Conservation (phyloP, 2,888 invertebrate genomes). For the Tanypteryx hageni region DNA sequence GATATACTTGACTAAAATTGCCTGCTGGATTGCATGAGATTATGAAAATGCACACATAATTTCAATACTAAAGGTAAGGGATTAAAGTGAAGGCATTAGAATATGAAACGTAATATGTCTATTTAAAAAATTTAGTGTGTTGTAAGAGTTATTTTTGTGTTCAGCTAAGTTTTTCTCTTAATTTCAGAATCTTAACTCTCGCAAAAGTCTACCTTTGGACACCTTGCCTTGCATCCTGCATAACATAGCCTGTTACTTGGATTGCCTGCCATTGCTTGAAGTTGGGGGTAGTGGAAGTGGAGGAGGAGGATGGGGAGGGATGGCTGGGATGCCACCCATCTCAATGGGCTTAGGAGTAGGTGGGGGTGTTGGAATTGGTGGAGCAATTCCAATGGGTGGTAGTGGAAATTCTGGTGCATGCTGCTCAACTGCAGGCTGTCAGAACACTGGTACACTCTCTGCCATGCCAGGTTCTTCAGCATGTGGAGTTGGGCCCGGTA, state of each 20-base stretch:
- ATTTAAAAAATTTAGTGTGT: too few species aligned
- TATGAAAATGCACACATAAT: too few species aligned
- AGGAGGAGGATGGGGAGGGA: slow-evolving; percentile 32
- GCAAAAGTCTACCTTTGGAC: slow-evolving; percentile 84
- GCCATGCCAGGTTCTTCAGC: slow-evolving; percentile 45
- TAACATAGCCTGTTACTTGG: slow-evolving; percentile 96
- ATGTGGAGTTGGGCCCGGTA: slow-evolving; percentile 44
- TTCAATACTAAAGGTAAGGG: too few species aligned
- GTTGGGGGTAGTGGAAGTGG: slow-evolving; percentile 78
- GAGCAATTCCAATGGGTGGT: slow-evolving; percentile 14
- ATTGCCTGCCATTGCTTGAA: slow-evolving; percentile 89
- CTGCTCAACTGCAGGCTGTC: slow-evolving; percentile 10
- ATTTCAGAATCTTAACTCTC: slow-evolving; percentile 84
- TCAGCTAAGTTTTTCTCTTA: slow-evolving; percentile 61
- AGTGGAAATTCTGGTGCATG: slow-evolving; percentile 33
- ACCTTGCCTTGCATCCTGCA: slow-evolving; percentile 87
- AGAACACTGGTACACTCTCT: slow-evolving; percentile 4
- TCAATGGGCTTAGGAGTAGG: slow-evolving; percentile 30
- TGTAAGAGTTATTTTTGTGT: too few species aligned
- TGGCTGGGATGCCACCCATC: slow-evolving; percentile 31
- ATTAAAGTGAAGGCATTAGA: too few species aligned
- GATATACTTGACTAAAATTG: too few species aligned
- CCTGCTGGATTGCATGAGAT: too few species aligned
- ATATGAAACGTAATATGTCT: too few species aligned
- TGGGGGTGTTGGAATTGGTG: slow-evolving; percentile 12